These are phyloP conservation scores for Pituophis catenifer DNA, from an alignment of 2,113 vertebrate species.

Conservation along the genomic window DNA sequence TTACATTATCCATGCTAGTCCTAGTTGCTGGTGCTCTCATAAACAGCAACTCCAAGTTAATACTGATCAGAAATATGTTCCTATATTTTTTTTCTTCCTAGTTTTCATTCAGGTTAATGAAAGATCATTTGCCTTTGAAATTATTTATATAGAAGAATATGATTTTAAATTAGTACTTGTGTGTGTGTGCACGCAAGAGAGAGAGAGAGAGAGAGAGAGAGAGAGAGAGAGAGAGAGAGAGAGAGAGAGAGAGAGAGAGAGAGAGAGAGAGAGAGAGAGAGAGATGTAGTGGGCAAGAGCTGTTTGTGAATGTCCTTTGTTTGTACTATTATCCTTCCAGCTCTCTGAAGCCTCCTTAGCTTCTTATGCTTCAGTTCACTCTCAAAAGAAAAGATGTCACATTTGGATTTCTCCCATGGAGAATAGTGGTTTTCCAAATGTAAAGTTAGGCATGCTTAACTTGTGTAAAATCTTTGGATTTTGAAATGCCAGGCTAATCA, in stretches of 20 bases:
- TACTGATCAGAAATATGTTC: not conserved
- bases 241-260: too few species aligned
- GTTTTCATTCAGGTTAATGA: not conserved
- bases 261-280: not conserved
- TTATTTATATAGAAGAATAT: not conserved
- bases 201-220: too few species aligned
- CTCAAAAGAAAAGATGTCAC: not conserved
- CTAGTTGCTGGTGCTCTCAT: not conserved
- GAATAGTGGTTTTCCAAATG: not conserved
- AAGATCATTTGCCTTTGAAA: not conserved
- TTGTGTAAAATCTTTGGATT: not conserved
- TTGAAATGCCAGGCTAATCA: not conserved
- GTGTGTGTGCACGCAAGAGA: too few species aligned
- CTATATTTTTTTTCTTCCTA: not conserved
- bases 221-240: not conserved
- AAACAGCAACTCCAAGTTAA: not conserved
- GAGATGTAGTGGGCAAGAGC: not conserved
- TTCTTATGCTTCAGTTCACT: not conserved
- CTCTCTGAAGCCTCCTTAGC: not conserved
- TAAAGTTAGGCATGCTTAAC: too few species aligned
- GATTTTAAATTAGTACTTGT: not conserved
- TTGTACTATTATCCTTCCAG: not conserved
- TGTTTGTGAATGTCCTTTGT: not conserved
- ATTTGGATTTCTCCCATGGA: not conserved
- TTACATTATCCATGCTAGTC: not conserved